Evolutionary conservation across 2,888 invertebrate genomes (phyloP).

Genomic region (Cephalotes varians): DNA sequence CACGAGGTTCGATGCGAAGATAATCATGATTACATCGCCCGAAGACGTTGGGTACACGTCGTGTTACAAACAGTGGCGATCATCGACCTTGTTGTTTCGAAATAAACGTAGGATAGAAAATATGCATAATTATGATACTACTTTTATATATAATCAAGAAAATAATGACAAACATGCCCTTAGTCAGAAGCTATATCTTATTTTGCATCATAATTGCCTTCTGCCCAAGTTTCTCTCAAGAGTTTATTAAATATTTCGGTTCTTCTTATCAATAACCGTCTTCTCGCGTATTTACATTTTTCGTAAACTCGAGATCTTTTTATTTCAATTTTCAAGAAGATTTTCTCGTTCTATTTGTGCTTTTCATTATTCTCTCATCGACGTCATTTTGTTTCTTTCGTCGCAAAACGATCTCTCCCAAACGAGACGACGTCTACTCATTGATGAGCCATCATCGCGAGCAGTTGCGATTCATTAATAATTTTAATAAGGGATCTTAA

Average conservation of each 20-base stretch:
- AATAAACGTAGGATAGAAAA: background rate
- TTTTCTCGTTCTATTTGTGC: background rate
- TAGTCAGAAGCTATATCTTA: background rate
- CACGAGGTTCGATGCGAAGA: constrained; percentile 7
- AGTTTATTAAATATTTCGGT: constrained; percentile 4
- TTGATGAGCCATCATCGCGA: constrained; percentile 41
- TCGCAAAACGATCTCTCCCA: constrained; percentile 29
- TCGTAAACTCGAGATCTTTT: constrained; percentile 37
- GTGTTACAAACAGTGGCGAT: constrained; percentile 27
- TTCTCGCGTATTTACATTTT: constrained; percentile 42
- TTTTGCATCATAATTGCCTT: constrained; percentile 17
- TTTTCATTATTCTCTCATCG: constrained; percentile 3
- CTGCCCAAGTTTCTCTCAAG: background rate
- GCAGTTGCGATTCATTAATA: constrained; percentile 66
- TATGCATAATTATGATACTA: constrained; percentile 2
- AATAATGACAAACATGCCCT: background rate
- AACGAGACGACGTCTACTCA: background rate
- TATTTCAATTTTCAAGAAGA: constrained; percentile 35
- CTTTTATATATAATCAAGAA: background rate
- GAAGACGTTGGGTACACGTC: constrained; percentile 36
- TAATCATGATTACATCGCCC: constrained; percentile 40
- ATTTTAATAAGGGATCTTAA: constrained; percentile 66
- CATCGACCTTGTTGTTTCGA: background rate
- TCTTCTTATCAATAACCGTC: background rate
- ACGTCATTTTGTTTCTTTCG: constrained; percentile 16